phyloP scores from a whole-genome alignment of 1,140 invertebrate species.

The Calliphora vicina region DNA sequence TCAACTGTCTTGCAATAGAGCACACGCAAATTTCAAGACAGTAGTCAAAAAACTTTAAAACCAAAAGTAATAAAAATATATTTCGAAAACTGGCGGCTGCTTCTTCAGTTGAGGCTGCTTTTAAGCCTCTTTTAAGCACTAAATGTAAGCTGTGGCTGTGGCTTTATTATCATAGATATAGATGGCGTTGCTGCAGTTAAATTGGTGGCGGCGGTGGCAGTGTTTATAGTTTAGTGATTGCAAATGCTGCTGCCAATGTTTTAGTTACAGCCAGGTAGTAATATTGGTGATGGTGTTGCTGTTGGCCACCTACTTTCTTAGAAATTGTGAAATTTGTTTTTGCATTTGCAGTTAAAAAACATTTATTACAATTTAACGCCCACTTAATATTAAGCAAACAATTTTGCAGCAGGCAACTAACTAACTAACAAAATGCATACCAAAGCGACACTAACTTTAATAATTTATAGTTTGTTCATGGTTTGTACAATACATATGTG shows the following conservation, averaged over 20 bases:
- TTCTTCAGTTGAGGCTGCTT: not conserved
- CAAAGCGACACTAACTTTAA: conserved; percentile 22
- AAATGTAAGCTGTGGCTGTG: not conserved
- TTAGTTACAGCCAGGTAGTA: too few species aligned
- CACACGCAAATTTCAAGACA: conserved; percentile 34
- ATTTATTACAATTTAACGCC: conserved; percentile 35
- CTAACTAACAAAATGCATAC: not conserved
- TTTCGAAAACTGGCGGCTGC: not conserved
- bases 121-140: too few species aligned
- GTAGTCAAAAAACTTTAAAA: conserved; percentile 2
- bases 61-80: not conserved
- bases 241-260: not conserved
- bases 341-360: conserved; percentile 15
- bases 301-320: conserved; percentile 32
- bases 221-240: not conserved
- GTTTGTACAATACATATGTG: not conserved
- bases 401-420: not conserved
- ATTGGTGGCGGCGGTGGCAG: not conserved
- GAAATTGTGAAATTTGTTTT: conserved; percentile 28
- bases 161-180: not conserved
- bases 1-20: conserved; percentile 28
- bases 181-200: not conserved
- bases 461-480: conserved; percentile 17
- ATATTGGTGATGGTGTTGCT: not conserved
- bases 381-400: conserved; percentile 10